Percentiles rank a stretch among this genome's conserved stretches.
Conservation (phyloP, 2,113 vertebrate species). For the Delphinapterus leucas region DNA sequence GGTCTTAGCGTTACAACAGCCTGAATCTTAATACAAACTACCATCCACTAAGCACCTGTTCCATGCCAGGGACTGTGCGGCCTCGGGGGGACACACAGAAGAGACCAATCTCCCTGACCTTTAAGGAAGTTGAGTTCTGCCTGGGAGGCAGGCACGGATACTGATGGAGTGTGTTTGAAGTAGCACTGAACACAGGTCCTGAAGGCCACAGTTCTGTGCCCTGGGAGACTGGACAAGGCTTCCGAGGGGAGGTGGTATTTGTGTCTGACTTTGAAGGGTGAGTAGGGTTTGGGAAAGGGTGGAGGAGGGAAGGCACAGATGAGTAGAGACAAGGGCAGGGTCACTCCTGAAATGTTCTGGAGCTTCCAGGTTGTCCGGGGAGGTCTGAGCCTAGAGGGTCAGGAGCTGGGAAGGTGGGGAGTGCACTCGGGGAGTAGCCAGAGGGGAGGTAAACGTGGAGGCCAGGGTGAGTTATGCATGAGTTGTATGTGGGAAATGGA, state of each 20-base stretch:
- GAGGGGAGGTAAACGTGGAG: background rate
- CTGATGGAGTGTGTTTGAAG: background rate
- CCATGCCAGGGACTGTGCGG: background rate
- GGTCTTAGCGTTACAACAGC: background rate
- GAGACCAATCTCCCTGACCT: background rate
- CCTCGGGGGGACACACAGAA: background rate
- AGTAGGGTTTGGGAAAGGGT: background rate
- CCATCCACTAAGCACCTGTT: background rate
- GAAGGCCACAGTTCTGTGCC: fast-evolving
- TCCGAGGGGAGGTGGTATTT: background rate
- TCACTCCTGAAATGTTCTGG: background rate
- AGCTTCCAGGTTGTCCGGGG: background rate
- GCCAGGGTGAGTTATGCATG: background rate
- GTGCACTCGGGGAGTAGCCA: too few species aligned
- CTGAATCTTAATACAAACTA: background rate
- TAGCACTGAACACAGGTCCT: background rate
- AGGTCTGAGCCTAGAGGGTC: background rate
- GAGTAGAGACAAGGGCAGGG: background rate
- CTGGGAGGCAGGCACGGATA: background rate
- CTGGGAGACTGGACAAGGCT: background rate
- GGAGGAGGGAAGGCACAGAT: fast-evolving
- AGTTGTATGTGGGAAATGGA: background rate
- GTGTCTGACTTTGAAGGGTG: background rate
- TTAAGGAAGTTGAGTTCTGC: background rate
- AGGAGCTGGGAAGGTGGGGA: background rate